phyloP scores from a whole-genome alignment of 2,888 invertebrate genomes.

The Acleris emargana region DNA sequence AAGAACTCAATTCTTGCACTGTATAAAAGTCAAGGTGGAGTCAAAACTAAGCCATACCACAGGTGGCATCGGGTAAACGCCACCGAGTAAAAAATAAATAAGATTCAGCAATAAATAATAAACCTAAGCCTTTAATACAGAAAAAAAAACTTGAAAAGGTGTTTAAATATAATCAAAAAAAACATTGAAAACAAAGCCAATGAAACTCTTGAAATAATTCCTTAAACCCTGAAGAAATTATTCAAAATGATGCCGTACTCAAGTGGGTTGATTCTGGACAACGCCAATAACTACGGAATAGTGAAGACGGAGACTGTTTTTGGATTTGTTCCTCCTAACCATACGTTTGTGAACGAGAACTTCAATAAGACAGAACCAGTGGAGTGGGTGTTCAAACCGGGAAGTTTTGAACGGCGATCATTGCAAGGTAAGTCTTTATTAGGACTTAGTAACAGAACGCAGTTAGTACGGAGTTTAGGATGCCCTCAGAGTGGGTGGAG shows the following conservation, averaged over 20 bases:
- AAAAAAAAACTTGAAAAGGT: not conserved
- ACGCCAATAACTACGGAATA: constrained; percentile 63
- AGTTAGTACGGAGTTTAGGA: no score
- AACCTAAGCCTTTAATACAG: not conserved
- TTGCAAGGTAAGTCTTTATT: constrained; percentile 53
- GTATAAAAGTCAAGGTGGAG: constrained; percentile 59
- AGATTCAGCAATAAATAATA: not conserved
- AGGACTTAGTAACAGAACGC: no score
- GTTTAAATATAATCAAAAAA: not conserved
- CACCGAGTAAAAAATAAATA: not conserved
- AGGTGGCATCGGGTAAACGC: constrained; percentile 11
- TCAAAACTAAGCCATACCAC: constrained; percentile 13
- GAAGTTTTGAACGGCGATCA: constrained; percentile 57
- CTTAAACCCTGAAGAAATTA: no score
- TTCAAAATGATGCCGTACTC: constrained; percentile 64
- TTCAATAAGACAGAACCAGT: constrained; percentile 56
- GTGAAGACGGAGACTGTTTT: constrained; percentile 68
- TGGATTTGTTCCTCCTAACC: constrained; percentile 54
- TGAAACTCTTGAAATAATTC: not conserved
- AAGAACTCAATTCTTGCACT: constrained; percentile 54
- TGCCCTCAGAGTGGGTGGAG: no score
- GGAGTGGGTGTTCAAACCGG: constrained; percentile 61
- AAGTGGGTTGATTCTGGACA: constrained; percentile 60
- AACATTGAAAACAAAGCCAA: not conserved
- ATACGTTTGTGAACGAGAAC: constrained; percentile 50